These are phyloP conservation scores for Drosophila rellima DNA, from an alignment of 2,888 invertebrate genomes.

Conservation along the genomic window DNA sequence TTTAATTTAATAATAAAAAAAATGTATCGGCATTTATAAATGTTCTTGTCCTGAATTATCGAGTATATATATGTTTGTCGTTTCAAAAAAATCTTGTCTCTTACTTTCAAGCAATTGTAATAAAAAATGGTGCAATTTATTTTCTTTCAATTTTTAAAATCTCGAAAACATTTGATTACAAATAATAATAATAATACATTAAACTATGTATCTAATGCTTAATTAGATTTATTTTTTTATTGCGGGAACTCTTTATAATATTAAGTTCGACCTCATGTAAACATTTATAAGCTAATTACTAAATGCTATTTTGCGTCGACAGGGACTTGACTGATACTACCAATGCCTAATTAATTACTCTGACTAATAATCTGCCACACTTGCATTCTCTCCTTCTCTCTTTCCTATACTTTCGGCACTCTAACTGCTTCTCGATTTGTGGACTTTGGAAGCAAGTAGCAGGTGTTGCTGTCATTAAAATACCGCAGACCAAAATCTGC, in stretches of 20 bases:
- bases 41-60: too few species aligned
- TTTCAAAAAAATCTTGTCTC: too few species aligned
- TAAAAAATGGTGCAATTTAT: not conserved
- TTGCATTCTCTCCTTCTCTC: not conserved
- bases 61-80: too few species aligned
- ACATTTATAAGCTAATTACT: not conserved
- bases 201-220: too few species aligned
- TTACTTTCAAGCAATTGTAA: not conserved
- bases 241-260: too few species aligned
- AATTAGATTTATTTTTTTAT: too few species aligned
- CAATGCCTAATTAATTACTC: not conserved
- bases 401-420: not conserved
- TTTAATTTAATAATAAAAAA: too few species aligned
- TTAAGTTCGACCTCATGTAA: too few species aligned
- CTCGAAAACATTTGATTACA: too few species aligned
- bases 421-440: not conserved
- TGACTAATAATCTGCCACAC: not conserved
- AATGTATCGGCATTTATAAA: too few species aligned
- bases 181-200: too few species aligned
- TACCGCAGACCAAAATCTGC: slow-evolving; percentile 35
- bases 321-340: not conserved
- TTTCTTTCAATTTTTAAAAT: too few species aligned
- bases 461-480: slow-evolving; percentile 45
- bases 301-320: not conserved
- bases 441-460: slow-evolving; percentile 12